phyloP scores from a whole-genome alignment of 2,797 vertebrate genomes.

The Manis javanica region DNA sequence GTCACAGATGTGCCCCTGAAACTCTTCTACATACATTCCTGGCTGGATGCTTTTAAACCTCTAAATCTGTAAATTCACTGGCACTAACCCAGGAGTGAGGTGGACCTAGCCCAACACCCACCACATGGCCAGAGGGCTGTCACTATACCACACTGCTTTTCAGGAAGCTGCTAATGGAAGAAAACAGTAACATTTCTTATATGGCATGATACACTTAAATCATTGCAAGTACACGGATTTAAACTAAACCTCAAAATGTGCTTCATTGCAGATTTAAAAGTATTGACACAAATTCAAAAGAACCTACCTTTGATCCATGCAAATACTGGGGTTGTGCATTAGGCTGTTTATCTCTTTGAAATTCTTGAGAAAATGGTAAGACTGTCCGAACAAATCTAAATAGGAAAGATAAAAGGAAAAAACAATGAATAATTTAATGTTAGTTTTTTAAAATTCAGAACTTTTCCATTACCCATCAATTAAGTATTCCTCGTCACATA shows the following conservation, averaged over 20 bases:
- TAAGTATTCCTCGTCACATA: neutral
- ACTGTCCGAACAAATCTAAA: constrained; percentile 97
- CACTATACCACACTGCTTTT: neutral
- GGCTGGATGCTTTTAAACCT: neutral
- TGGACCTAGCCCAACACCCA: neutral
- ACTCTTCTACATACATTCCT: neutral
- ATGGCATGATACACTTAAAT: neutral
- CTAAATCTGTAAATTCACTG: neutral
- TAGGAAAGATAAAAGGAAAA: constrained; percentile 32
- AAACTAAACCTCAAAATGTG: neutral
- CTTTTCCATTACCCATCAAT: neutral
- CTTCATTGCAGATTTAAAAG: neutral
- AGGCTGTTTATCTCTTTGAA: constrained; percentile 98
- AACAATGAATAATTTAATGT: neutral
- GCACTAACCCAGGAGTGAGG: neutral
- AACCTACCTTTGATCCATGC: constrained; percentile 96
- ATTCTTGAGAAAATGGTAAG: constrained; percentile 98
- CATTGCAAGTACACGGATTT: neutral
- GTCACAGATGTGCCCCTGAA: accelerated
- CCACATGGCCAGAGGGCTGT: neutral
- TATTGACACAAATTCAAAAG: neutral
- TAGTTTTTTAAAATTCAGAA: neutral
- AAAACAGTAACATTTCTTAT: neutral
- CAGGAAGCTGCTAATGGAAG: neutral
- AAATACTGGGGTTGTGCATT: constrained; percentile 98